Evolutionary conservation across 2,797 vertebrate species (phyloP).

Genomic region (Peromyscus nudipes): DNA sequence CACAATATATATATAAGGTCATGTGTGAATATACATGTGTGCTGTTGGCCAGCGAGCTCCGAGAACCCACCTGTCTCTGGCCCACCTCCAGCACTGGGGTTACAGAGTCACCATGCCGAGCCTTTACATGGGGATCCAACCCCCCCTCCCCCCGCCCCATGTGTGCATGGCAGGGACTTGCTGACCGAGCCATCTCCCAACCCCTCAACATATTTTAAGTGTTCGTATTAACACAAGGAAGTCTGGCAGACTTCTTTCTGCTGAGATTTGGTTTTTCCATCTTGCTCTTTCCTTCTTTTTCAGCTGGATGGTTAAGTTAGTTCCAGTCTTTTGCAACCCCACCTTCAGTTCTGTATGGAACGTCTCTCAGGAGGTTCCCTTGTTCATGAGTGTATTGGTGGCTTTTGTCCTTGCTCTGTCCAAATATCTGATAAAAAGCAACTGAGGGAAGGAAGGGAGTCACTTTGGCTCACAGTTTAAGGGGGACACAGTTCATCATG

Average conservation of each 20-base stretch:
- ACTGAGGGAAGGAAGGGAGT: not conserved
- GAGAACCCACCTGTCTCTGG: not conserved
- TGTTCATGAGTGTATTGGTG: not conserved
- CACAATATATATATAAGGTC: not conserved
- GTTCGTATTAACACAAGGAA: not conserved
- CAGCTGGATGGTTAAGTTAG: not conserved
- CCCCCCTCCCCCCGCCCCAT: no score
- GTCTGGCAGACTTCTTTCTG: not conserved
- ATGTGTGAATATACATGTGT: not conserved
- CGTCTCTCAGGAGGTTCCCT: not conserved
- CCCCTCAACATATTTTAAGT: not conserved
- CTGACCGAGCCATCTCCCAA: no score
- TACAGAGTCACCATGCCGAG: not conserved
- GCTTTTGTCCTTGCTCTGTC: not conserved
- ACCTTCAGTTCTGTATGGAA: not conserved
- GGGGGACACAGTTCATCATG: not conserved
- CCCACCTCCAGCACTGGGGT: not conserved
- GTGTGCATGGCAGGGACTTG: no score
- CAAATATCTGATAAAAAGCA: not conserved
- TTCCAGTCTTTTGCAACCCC: not conserved
- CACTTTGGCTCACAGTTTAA: not conserved
- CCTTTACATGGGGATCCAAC: not conserved
- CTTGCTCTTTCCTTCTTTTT: not conserved
- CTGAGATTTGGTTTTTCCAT: no score
- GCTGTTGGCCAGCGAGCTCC: not conserved